Conservation (phyloP, 1,140 invertebrate species). For the Drosophila nigromelanica region DNA sequence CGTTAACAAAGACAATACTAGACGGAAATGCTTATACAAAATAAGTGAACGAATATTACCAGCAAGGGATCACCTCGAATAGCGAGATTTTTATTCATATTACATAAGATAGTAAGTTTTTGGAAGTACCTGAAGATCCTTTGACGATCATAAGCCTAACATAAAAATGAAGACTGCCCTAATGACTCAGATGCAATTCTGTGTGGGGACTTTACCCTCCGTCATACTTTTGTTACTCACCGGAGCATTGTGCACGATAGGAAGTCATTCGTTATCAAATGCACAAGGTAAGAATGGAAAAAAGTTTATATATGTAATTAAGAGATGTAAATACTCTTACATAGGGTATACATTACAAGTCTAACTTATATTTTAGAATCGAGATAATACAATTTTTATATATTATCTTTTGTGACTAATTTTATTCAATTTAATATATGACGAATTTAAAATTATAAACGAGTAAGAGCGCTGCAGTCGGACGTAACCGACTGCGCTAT, state of each 20-base stretch:
- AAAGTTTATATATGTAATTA: background rate
- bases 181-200: constrained; percentile 43
- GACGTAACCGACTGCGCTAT: no score
- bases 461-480: no score
- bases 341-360: no score
- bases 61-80: constrained; percentile 57
- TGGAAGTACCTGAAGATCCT: constrained; percentile 62
- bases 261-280: constrained; percentile 34
- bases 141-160: constrained; percentile 43
- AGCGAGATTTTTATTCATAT: constrained; percentile 53
- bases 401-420: no score
- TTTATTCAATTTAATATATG: no score
- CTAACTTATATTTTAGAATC: no score
- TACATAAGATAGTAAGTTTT: constrained; percentile 30
- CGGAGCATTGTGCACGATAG: constrained; percentile 20
- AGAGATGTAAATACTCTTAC: no score
- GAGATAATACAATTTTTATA: no score
- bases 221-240: constrained; percentile 40
- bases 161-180: constrained; percentile 50
- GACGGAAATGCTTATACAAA: constrained; percentile 16
- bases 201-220: constrained; percentile 27
- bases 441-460: no score
- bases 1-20: constrained; percentile 46
- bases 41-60: constrained; percentile 20
- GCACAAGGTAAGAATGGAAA: constrained; percentile 42